Conservation (phyloP, 2,113 vertebrate genomes). For the Ciconia maguari region DNA sequence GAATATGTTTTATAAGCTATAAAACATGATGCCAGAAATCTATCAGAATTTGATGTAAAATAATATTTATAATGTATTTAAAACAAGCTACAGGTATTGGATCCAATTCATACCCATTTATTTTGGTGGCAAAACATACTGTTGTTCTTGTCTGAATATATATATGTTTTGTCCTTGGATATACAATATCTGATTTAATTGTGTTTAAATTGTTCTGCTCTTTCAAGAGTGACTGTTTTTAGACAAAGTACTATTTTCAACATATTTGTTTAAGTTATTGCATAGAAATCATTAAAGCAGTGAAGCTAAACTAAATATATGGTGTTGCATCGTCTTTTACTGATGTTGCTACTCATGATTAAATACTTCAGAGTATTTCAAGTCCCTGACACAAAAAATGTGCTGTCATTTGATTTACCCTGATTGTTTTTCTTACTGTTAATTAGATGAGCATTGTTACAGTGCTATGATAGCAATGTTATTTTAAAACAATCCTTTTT, state of each 20-base stretch:
- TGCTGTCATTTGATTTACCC: neutral
- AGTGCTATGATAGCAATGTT: neutral
- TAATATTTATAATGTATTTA: neutral
- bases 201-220: neutral
- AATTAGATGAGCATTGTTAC: constrained; percentile 30
- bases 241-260: neutral
- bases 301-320: neutral
- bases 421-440: neutral
- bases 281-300: neutral
- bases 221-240: neutral
- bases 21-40: neutral
- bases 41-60: neutral
- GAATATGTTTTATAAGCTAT: neutral
- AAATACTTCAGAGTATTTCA: constrained; percentile 43
- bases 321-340: neutral
- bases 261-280: neutral
- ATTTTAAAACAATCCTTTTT: neutral
- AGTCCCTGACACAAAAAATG: neutral
- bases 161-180: neutral
- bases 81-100: neutral
- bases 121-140: neutral
- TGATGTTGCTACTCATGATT: constrained; percentile 16
- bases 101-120: neutral
- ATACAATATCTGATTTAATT: neutral
- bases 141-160: no score